Base-by-base conservation (phyloP, 2,888 invertebrate genomes). In the Lasioglossum lativentre region DNA sequence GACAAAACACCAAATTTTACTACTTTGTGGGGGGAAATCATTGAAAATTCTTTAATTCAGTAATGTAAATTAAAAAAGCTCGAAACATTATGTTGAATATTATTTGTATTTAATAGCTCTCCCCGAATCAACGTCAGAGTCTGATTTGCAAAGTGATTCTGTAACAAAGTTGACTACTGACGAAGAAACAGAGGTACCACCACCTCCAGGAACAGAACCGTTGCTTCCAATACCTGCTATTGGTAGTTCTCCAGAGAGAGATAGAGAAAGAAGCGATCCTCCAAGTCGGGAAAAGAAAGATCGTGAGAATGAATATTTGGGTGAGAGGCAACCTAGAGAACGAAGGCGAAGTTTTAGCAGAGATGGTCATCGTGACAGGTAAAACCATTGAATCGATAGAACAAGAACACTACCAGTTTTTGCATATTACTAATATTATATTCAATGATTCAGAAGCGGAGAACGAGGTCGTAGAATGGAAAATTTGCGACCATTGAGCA, bases 151-250 rank as follows among this genome's bases (percentile, higher is more conserved):
- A 83, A 90, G 76, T 76, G 94, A 94, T 75, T 56, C 91, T 19
- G 87, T 90, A 70, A 82, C 92, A 63, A 94, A 94, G 86, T 78
- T 93, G 70, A 88, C 89, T 38, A 78, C 87, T 34, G 95, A 94
- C 16, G 94, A 95, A 23, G 95, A 94, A 80, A 91, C 93, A 6
- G 95, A 95, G 84, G 94, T 94, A 8, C 93, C 94, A 79, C 94
- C 93, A 16, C 95, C 95, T 75, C 95, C 95, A 38, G 95, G 95
- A 42, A 95, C 95, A 34, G 95, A 95, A 80, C 94, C 94, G 0
- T 89, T 95, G 16, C 84, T 95, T 10, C 95, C 95, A 14, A 95
- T 95, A 75, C 94, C 94, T 40, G 90, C 92, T 10, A 90, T 92
- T 45, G 92, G 91, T 10, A 92, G 89, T 30, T 92, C 92, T 80